phyloP scores from a whole-genome alignment of 2,113 vertebrate species.

The Ascaphus truei region DNA sequence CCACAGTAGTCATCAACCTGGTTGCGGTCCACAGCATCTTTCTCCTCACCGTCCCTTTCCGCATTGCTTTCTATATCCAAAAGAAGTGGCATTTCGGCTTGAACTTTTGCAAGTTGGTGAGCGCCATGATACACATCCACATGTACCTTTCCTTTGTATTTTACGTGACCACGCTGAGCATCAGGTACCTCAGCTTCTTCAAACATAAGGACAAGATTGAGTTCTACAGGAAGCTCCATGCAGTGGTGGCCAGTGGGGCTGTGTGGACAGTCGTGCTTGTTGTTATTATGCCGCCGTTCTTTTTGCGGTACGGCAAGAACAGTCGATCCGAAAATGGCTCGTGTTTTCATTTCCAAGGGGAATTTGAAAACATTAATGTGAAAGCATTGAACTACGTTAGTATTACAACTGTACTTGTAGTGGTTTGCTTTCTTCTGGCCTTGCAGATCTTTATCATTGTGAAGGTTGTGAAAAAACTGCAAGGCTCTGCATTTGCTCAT shows the following conservation, averaged over 20 bases:
- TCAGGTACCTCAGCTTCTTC: slow-evolving; percentile 73
- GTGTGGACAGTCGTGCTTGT: slow-evolving; percentile 70
- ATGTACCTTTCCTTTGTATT: slow-evolving; percentile 87
- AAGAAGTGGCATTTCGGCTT: slow-evolving; percentile 49
- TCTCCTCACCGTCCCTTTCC: slow-evolving; percentile 82
- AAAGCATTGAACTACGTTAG: slow-evolving; percentile 65
- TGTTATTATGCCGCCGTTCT: slow-evolving; percentile 46
- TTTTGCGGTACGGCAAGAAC: slow-evolving; percentile 56
- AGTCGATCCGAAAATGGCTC: neutral
- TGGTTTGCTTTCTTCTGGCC: slow-evolving; percentile 51
- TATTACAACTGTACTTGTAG: slow-evolving; percentile 47
- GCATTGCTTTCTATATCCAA: slow-evolving; percentile 69
- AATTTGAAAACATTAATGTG: accelerated
- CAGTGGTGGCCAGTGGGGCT: slow-evolving; percentile 53
- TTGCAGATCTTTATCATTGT: slow-evolving; percentile 66
- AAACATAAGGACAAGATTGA: slow-evolving; percentile 57
- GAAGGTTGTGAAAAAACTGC: slow-evolving; percentile 54
- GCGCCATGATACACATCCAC: slow-evolving; percentile 83
- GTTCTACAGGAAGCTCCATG: slow-evolving; percentile 69
- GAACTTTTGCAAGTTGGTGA: slow-evolving; percentile 69
- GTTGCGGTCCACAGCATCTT: slow-evolving; percentile 77
- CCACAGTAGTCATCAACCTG: slow-evolving; percentile 78
- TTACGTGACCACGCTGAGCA: slow-evolving; percentile 75
- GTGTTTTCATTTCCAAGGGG: slow-evolving; percentile 73
- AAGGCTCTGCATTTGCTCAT: slow-evolving; percentile 52